Evolutionary conservation across 92 coral and sea anemone species (phyloP).

Genomic region (Heliopora coerulea): DNA sequence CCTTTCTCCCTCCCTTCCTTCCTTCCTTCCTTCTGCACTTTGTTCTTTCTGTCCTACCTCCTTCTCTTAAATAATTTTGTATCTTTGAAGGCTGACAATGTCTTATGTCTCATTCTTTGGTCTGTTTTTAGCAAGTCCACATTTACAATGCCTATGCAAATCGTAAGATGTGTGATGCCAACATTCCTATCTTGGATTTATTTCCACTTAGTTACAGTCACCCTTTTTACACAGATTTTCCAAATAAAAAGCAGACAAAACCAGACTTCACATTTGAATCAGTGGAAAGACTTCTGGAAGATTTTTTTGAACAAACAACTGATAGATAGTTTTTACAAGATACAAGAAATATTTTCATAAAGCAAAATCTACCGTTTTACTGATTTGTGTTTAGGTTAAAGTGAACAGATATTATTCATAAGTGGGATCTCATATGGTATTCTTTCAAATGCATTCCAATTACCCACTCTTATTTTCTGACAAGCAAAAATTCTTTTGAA

Average conservation of each 20-base stretch:
- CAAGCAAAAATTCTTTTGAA: no score
- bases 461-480: no score
- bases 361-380: constrained; percentile 2
- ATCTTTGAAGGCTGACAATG: background rate
- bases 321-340: constrained; percentile 13
- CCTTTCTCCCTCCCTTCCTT: background rate
- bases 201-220: constrained; percentile 26
- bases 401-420: no score
- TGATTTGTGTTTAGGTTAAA: no score
- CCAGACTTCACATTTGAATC: constrained; percentile 15
- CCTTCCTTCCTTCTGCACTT: background rate
- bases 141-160: constrained; percentile 33
- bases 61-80: background rate
- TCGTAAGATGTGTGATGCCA: constrained; percentile 18
- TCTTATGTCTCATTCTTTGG: background rate
- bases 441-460: no score
- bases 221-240: background rate
- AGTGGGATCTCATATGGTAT: no score
- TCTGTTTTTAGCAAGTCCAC: constrained; percentile 13
- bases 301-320: constrained; percentile 19
- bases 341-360: constrained; percentile 7
- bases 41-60: no score
- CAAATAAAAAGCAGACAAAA: background rate
- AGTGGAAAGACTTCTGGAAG: constrained; percentile 27
- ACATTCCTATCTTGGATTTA: constrained; percentile 22